These are phyloP conservation scores for Ceyx melanurus DNA, from an alignment of 2,113 vertebrate species.

Conservation along the genomic window DNA sequence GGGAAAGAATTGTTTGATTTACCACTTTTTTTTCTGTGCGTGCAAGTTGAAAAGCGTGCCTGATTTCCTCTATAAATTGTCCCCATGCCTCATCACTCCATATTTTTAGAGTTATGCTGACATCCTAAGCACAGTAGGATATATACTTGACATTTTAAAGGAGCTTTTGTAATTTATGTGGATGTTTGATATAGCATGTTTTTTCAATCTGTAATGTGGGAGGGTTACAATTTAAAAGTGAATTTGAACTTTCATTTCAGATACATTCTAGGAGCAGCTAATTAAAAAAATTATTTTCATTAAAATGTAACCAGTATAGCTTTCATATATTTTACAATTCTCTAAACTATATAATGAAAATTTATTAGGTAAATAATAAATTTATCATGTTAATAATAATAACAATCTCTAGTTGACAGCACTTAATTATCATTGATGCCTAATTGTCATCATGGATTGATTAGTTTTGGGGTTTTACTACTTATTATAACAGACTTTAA, in stretches of 20 bases:
- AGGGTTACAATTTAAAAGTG: slow-evolving; percentile 19
- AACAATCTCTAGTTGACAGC: not conserved
- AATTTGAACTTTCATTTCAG: not conserved
- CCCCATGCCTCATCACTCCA: slow-evolving; percentile 11
- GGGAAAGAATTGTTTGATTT: slow-evolving; percentile 23
- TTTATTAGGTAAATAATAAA: slow-evolving; percentile 17
- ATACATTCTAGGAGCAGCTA: not conserved
- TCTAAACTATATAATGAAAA: not conserved
- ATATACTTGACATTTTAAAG: slow-evolving; percentile 42
- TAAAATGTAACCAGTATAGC: not conserved
- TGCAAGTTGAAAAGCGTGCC: slow-evolving; percentile 51
- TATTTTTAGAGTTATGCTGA: slow-evolving; percentile 54
- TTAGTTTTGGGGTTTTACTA: not conserved
- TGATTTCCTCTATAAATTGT: slow-evolving; percentile 44
- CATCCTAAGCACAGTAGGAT: slow-evolving; percentile 52
- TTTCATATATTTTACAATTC: not conserved
- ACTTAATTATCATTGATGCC: not conserved
- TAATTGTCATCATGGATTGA: not conserved
- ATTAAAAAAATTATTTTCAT: not conserved
- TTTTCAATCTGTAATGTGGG: slow-evolving; percentile 37
- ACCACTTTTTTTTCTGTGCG: not conserved
- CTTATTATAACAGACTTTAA: not conserved
- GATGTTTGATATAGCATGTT: slow-evolving; percentile 43
- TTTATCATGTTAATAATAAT: slow-evolving; percentile 5
- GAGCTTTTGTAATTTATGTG: slow-evolving; percentile 53